Evolutionary conservation across 2,888 invertebrate species (phyloP), one percentile per base, ranked within the genome.

Genomic region (Leptopterna dolabrata): DNA sequence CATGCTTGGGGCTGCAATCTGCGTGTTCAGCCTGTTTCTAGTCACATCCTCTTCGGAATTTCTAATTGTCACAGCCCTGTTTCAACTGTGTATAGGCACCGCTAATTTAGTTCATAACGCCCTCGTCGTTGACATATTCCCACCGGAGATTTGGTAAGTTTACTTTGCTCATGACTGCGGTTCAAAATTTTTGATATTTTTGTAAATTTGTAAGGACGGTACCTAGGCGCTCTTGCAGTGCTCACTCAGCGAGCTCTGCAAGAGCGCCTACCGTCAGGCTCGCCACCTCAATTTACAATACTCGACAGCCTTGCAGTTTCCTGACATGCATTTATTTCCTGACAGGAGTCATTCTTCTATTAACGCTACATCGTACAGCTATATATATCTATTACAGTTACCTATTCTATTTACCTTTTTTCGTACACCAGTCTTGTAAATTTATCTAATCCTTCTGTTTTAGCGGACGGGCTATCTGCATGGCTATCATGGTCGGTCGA

Each of bases 401-500:
- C 36, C 36, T 4, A 36, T 36, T 36, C 36, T 2, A 36, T 36
- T 36, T 4, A 2, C 7, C 36, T 36, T 2, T 36, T 36, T 36
- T 36, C 7, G 2, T 36, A 4, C 36, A 2, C 36, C 7, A 4
- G 36, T 36, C 7, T 36, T 36, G 36, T 36, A 36, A 2, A 36
- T 36, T 36, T 4, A 2, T 4, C 2, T 7, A 36, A 36, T 36
- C 36, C 36, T 80, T 51, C 0, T 86, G 87, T 91, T 91, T 86
- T 91, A 94, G 94, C 90, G 95, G 94, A 0, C 92, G 95, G 63
- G 95, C 95, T 0, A 93, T 95, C 0, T 95, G 94, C 89, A 93
- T 94, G 91, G 93, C 94, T 24, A 94, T 95, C 70, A 94, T 94
- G 92, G 93, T 94, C 91, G 95, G 95, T 0, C 92, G 95, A 87